Base-by-base conservation (phyloP, 2,888 invertebrate genomes). In the Sarcophaga rosellei region DNA sequence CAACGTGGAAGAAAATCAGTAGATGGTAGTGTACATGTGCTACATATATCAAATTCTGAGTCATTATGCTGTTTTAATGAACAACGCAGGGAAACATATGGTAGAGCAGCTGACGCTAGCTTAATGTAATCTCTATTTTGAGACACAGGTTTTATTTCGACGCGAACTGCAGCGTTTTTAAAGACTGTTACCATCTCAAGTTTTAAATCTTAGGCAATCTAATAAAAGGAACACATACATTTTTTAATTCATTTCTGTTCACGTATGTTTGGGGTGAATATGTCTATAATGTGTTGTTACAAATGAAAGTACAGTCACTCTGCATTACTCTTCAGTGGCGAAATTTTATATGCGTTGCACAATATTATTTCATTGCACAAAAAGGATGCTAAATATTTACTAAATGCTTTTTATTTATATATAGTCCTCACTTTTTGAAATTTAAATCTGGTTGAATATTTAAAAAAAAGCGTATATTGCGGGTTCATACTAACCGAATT, bases 21-120 rank as follows among this genome's bases (percentile, higher is more conserved):
- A 80, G 47, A 65, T 47, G 21, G 21, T 69, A 69, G 75, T 84
- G 82, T 82, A 85, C 53, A 23, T 53, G 25, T 25, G n/a, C 25
- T 59, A 82, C 79, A 10, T 62, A 17, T 21, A 53, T 53, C 53
- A 17, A 53, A 53, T 53, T 53, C 12, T 53, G 12, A 15, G 53
- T 17, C 53, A 53, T 15, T 17, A 5, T 53, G 53, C 53, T 53
- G 63, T 62, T 20, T 25, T 35, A 35, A 35, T 35, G 35, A 35
- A 35, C 35, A 35, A 35, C 35, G 35, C 15, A 17, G 53, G 53
- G 53, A 15, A 53, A 53, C 53, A 53, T 53, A 53, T 53, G 53
- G 53, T 15, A 17, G 17, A 53, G 53, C 53, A 53, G 53, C 53
- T 53, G 53, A 53, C 53, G 10, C 17, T 53, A 35, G 53, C 17